phyloP scores from a whole-genome alignment of 1,140 invertebrate species.

The Leptestheria dahalacensis region DNA sequence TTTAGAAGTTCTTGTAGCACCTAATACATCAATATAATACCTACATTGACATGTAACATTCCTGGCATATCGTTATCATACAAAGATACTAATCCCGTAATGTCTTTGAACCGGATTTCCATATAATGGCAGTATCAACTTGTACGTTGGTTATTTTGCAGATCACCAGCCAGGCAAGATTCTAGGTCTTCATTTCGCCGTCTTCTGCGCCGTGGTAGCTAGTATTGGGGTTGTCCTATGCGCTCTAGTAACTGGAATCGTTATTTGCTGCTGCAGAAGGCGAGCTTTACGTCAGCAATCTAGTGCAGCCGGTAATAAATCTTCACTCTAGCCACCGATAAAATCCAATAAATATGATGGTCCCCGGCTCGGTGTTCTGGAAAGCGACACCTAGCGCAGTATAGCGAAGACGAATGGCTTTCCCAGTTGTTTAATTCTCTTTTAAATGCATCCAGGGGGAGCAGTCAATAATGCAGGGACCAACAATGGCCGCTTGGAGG shows the following conservation, averaged over 20 bases:
- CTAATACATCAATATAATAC: no score
- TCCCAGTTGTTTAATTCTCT: no score
- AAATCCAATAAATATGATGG: background rate
- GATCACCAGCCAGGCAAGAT: constrained; percentile 54
- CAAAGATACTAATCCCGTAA: no score
- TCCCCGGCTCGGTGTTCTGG: background rate
- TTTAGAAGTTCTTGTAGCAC: no score
- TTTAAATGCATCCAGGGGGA: constrained; percentile 27
- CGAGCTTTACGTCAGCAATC: constrained; percentile 23
- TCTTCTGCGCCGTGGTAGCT: constrained; percentile 54
- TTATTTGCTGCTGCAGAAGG: constrained; percentile 56
- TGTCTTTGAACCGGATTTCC: no score
- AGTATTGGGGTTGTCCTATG: constrained; percentile 46
- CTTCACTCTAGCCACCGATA: constrained; percentile 19
- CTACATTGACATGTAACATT: no score
- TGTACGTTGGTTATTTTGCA: no score
- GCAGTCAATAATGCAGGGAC: constrained; percentile 61
- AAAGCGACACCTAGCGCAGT: no score
- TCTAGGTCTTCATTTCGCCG: constrained; percentile 52
- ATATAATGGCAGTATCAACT: no score
- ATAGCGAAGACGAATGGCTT: no score
- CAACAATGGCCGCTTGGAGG: constrained; percentile 32
- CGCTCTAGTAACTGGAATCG: constrained; percentile 44
- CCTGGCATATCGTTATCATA: no score
- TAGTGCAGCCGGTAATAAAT: constrained; percentile 11